These are phyloP conservation scores for Nasonia giraulti DNA, from an alignment of 1,140 invertebrate species.

Conservation along the genomic window DNA sequence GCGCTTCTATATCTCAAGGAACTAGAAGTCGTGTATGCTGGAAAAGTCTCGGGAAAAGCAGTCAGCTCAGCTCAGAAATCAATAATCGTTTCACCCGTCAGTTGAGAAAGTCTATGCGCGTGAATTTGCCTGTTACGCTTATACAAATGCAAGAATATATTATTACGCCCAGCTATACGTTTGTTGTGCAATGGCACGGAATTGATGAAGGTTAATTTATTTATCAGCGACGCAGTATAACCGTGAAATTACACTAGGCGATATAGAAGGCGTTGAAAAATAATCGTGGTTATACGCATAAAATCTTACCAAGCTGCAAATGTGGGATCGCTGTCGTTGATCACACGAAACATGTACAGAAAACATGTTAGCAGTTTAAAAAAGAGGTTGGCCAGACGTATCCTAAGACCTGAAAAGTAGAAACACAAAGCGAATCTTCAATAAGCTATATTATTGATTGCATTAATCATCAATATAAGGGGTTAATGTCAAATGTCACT, in stretches of 20 bases:
- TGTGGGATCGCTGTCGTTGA: constrained; percentile 90
- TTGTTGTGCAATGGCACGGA: neutral
- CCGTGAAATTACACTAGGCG: too few relatives aligned
- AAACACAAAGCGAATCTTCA: neutral
- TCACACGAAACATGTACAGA: constrained; percentile 95
- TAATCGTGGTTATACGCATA: neutral
- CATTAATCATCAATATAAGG: neutral
- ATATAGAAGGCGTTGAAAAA: neutral
- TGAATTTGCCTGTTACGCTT: neutral
- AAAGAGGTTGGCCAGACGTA: constrained; percentile 96
- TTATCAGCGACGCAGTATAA: too few relatives aligned
- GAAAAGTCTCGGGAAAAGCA: neutral
- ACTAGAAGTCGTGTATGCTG: neutral
- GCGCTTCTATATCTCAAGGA: constrained; percentile 8
- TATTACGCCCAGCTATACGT: neutral
- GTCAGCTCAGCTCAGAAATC: constrained; percentile 29
- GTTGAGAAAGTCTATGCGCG: neutral
- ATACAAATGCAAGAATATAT: neutral
- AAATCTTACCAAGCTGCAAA: constrained; percentile 88
- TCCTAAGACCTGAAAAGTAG: constrained; percentile 89
- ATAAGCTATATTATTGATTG: neutral
- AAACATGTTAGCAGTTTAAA: constrained; percentile 97
- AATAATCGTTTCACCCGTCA: constrained; percentile 18
- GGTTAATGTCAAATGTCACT: too few relatives aligned
- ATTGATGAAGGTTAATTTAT: too few relatives aligned